Evolutionary conservation across 2,113 vertebrate genomes (phyloP), one percentile per base, ranked within the genome.

Genomic region (Xenopus laevis): DNA sequence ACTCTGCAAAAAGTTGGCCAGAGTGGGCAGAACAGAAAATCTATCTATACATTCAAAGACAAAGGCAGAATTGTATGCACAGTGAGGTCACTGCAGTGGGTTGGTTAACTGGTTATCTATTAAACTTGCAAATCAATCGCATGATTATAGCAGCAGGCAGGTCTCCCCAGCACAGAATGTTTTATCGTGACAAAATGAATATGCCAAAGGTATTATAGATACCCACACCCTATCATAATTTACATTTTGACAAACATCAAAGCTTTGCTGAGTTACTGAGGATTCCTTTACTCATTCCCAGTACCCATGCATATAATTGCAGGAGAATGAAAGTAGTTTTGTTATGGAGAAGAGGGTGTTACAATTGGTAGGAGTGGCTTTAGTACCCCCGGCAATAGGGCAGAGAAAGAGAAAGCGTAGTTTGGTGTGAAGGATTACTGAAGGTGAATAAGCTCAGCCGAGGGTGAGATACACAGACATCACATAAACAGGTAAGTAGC

Each of bases 91-190:
- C 27, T 27, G 21, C 60, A 63, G 66, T 68, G 46, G n/a, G 46
- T 63, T 63, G 67, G 66, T 77, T 77, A 70, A 77, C 60, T 55
- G 50, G 74, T 77, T 64, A 77, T 46, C 59, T 70, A 77, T 70
- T 77, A 77, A 68, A 69, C 59, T 52, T 55, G 60, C 27, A 63
- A 21, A 67, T 53, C 72, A 69, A 63, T 68, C 4, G 7, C 8
- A 5, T 55, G 17, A 55, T 50, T 50, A 40, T 40, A 4, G 6
- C 33, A 40, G 33, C 33, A 40, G 33, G 33, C 33, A 40, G 33
- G 33, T 40, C 33, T 40, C 33, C 33, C 33, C 33, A 40, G 33
- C 33, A 40, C 33, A 40, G 8, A 40, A 40, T 9, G 8, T 9
- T 40, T 40, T 40, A 40, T 40, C 33, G 6, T 40, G 33, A 5